These are phyloP conservation scores for Parotocinclus haroldoi DNA, from an alignment of 2,797 vertebrate genomes.

Conservation along the genomic window DNA sequence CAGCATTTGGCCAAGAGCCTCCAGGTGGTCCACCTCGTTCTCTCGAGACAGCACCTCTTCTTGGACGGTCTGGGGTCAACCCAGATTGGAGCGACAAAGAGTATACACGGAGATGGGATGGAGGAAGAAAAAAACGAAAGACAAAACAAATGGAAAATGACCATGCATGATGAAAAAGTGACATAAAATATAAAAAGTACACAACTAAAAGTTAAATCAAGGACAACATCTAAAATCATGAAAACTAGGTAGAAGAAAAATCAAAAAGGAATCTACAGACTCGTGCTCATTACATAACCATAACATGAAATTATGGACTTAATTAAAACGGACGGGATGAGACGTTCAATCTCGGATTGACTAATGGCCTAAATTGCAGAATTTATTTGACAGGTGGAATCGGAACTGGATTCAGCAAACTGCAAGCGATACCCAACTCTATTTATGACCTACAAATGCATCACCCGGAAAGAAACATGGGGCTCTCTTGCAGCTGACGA, in stretches of 20 bases:
- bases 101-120: slow-evolving; percentile 11
- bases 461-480: not conserved
- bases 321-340: slow-evolving; percentile 33
- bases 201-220: slow-evolving; percentile 27
- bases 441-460: not conserved
- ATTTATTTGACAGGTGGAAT: no score
- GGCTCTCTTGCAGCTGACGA: not conserved
- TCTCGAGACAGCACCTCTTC: slow-evolving; percentile 79
- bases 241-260: no score
- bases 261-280: no score
- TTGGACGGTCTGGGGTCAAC: slow-evolving; percentile 81
- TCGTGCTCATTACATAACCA: no score
- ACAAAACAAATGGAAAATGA: slow-evolving; percentile 62
- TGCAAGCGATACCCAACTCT: no score
- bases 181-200: slow-evolving; percentile 30
- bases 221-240: no score
- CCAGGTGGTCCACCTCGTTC: slow-evolving; percentile 74
- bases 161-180: slow-evolving; percentile 63
- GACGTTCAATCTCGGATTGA: no score
- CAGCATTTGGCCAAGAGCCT: slow-evolving; percentile 81
- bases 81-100: slow-evolving; percentile 37
- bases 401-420: no score
- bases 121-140: slow-evolving; percentile 29
- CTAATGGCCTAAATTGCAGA: no score
- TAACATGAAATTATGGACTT: slow-evolving; percentile 18